phyloP scores from a whole-genome alignment of 1,140 invertebrate genomes.

The Solenopsis fugax region DNA sequence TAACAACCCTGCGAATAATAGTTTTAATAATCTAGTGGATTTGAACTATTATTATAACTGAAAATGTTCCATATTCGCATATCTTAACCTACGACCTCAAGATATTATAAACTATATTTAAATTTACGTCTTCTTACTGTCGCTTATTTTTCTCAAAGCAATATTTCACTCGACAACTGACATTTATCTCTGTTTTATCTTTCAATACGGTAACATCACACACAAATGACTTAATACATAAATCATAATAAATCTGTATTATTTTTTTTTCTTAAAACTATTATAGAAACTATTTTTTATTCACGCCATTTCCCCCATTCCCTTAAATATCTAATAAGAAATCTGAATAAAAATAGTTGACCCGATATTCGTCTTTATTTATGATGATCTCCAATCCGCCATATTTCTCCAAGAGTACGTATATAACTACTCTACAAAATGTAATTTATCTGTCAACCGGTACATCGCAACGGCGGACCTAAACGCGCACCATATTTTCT shows the following conservation, averaged over 20 bases:
- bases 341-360: neutral
- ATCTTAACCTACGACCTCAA: neutral
- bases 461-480: constrained; percentile 12
- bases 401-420: neutral
- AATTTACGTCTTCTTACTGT: neutral
- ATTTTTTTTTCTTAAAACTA: neutral
- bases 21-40: neutral
- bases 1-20: no score
- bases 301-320: neutral
- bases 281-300: constrained; percentile 14
- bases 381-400: neutral
- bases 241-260: neutral
- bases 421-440: constrained; percentile 13
- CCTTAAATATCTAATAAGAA: neutral
- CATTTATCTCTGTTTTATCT: constrained; percentile 28
- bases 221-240: neutral
- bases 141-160: constrained; percentile 11
- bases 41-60: neutral
- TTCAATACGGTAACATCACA: neutral
- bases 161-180: neutral
- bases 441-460: constrained; percentile 40
- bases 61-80: neutral
- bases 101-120: constrained; percentile 6
- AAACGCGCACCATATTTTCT: constrained; percentile 35
- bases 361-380: neutral